Conservation (phyloP, 2,888 invertebrate species). For the Scotopteryx bipunctaria region DNA sequence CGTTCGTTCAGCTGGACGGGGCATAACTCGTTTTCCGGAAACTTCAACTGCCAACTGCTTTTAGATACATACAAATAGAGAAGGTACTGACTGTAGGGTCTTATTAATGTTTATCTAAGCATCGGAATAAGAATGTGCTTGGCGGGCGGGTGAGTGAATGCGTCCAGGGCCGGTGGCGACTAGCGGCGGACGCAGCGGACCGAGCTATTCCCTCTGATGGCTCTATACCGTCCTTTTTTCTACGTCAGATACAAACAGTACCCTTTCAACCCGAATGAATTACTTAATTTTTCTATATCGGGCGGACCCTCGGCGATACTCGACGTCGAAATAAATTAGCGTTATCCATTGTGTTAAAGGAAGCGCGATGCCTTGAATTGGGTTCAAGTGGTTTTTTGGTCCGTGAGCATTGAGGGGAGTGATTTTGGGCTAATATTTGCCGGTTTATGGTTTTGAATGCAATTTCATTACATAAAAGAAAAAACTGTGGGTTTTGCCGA, state of each 20-base stretch:
- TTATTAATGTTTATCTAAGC: constrained; percentile 79
- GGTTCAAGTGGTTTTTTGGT: constrained; percentile 59
- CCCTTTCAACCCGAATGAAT: constrained; percentile 80
- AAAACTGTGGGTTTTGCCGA: constrained; percentile 11
- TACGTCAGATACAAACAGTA: constrained; percentile 75
- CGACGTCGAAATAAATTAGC: constrained; percentile 75
- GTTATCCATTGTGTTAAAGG: constrained; percentile 63
- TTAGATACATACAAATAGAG: constrained; percentile 58
- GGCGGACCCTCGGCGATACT: constrained; percentile 61
- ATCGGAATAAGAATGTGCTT: constrained; percentile 74
- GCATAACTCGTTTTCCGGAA: constrained; percentile 73
- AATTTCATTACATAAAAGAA: constrained; percentile 28
- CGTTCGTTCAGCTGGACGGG: constrained; percentile 47
- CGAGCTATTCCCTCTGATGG: constrained; percentile 70
- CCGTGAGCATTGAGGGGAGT: constrained; percentile 49
- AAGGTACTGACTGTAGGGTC: too few species aligned
- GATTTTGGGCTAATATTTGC: constrained; percentile 57
- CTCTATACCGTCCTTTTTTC: constrained; percentile 70
- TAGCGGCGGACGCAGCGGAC: constrained; percentile 63
- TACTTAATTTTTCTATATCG: constrained; percentile 78
- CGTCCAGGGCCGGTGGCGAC: constrained; percentile 40
- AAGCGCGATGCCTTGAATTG: constrained; percentile 56
- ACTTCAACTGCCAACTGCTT: constrained; percentile 70
- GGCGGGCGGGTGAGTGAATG: constrained; percentile 55
- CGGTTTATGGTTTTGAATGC: constrained; percentile 34